Evolutionary conservation across 2,888 invertebrate species (phyloP).

Genomic region (Idaea straminata): DNA sequence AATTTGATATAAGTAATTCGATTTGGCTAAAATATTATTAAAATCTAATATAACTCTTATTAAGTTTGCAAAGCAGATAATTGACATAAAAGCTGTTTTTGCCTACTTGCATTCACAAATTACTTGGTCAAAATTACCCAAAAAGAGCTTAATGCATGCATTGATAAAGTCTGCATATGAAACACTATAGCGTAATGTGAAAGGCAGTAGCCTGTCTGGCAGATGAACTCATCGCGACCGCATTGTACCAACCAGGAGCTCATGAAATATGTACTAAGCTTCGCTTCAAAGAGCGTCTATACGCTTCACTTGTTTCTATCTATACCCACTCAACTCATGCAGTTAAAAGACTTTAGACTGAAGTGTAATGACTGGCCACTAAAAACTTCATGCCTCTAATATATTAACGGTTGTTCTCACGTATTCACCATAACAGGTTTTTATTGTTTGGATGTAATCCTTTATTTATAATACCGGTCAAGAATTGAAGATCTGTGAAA

Average conservation of each 20-base stretch:
- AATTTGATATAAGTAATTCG: constrained; percentile 21
- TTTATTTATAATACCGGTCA: constrained; percentile 40
- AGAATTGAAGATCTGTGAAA: constrained; percentile 30
- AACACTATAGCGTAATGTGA: constrained; percentile 34
- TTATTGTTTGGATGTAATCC: constrained; percentile 46
- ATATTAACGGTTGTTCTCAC: constrained; percentile 37
- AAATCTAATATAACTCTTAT: not conserved
- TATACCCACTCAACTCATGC: constrained; percentile 15
- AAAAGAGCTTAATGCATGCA: constrained; percentile 4
- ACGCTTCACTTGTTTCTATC: constrained; percentile 28
- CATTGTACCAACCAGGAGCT: constrained; percentile 67
- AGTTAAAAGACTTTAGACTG: constrained; percentile 30
- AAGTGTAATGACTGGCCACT: constrained; percentile 22
- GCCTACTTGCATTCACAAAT: too few species aligned
- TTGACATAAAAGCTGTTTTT: too few species aligned
- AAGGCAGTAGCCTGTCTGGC: constrained; percentile 51
- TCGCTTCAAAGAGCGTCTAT: constrained; percentile 62
- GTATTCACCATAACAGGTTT: constrained; percentile 53
- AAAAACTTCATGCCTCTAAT: constrained; percentile 18
- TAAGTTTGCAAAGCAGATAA: not conserved
- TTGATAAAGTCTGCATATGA: constrained; percentile 5
- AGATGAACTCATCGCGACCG: constrained; percentile 73
- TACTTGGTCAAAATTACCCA: constrained; percentile 9
- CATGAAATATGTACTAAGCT: constrained; percentile 72
- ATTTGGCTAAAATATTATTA: constrained; percentile 27